Conservation (phyloP, 2,888 invertebrate species). For the Candidula unifasciata region DNA sequence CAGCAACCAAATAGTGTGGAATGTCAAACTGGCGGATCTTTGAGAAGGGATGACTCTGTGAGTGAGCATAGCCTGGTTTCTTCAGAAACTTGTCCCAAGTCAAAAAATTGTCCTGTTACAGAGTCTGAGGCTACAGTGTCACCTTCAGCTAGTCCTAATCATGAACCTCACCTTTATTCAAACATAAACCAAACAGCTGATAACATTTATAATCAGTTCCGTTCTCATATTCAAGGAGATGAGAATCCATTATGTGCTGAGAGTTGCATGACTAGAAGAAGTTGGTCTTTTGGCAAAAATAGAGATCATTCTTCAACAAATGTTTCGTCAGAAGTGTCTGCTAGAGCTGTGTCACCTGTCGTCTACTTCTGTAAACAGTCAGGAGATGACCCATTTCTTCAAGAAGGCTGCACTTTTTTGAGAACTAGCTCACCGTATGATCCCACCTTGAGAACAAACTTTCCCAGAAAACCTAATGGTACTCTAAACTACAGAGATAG, state of each 20-base stretch:
- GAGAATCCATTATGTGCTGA: too few relatives aligned
- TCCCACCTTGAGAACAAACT: conserved; percentile 25
- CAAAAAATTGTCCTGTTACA: not conserved
- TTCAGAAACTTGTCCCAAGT: not conserved
- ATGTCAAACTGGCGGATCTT: not conserved
- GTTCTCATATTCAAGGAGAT: too few relatives aligned
- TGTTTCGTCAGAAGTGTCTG: not conserved
- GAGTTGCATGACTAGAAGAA: too few relatives aligned
- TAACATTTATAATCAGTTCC: too few relatives aligned
- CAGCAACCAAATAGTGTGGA: not conserved
- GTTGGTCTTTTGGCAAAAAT: too few relatives aligned
- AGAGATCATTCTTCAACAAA: too few relatives aligned
- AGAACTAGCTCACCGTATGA: conserved; percentile 36
- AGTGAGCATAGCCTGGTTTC: not conserved
- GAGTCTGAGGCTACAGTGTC: too few relatives aligned
- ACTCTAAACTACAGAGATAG: conserved; percentile 19
- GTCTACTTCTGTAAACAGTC: not conserved
- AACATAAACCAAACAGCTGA: too few relatives aligned
- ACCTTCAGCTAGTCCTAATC: too few relatives aligned
- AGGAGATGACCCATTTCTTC: not conserved
- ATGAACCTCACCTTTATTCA: too few relatives aligned
- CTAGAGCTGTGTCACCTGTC: not conserved
- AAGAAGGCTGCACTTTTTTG: not conserved
- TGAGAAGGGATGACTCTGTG: not conserved
- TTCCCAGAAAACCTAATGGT: conserved; percentile 14